These are phyloP conservation scores for Bombus confusus DNA, from an alignment of 1,140 invertebrate species.

Conservation along the genomic window DNA sequence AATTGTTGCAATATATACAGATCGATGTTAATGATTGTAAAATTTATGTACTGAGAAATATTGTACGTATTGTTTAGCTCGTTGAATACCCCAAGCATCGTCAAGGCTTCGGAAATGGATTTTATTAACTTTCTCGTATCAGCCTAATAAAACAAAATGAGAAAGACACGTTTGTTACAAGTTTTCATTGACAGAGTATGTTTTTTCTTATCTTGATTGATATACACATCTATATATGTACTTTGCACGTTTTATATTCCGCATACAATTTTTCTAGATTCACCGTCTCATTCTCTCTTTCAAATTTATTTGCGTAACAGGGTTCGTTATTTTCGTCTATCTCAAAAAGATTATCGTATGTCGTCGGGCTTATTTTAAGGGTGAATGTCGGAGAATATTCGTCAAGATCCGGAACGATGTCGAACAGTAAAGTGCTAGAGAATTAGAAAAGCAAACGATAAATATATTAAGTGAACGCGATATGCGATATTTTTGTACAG, in stretches of 20 bases:
- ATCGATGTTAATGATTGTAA: constrained; percentile 51
- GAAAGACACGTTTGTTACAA: background rate
- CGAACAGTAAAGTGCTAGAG: constrained; percentile 69
- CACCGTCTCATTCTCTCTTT: constrained; percentile 41
- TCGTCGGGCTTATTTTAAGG: constrained; percentile 60
- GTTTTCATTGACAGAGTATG: background rate
- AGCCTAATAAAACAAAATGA: constrained; percentile 31
- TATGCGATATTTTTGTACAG: constrained; percentile 30
- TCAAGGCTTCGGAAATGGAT: constrained; percentile 50
- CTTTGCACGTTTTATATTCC: constrained; percentile 64
- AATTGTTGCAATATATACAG: constrained; percentile 57
- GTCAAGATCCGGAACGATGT: constrained; percentile 67
- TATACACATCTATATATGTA: constrained; percentile 50
- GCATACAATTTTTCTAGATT: constrained; percentile 60
- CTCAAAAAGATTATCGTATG: constrained; percentile 43
- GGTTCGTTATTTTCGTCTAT: constrained; percentile 36
- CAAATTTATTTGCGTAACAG: constrained; percentile 29
- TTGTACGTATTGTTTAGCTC: constrained; percentile 30
- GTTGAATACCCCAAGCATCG: constrained; percentile 48
- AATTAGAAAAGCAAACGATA: constrained; percentile 3
- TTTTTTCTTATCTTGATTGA: background rate
- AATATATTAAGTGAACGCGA: background rate
- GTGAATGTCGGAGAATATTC: constrained; percentile 59
- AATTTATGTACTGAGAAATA: constrained; percentile 16
- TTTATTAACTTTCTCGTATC: constrained; percentile 40